These are phyloP conservation scores for Thysanoteuthis rhombus DNA, from an alignment of 2,888 invertebrate genomes.

Conservation along the genomic window DNA sequence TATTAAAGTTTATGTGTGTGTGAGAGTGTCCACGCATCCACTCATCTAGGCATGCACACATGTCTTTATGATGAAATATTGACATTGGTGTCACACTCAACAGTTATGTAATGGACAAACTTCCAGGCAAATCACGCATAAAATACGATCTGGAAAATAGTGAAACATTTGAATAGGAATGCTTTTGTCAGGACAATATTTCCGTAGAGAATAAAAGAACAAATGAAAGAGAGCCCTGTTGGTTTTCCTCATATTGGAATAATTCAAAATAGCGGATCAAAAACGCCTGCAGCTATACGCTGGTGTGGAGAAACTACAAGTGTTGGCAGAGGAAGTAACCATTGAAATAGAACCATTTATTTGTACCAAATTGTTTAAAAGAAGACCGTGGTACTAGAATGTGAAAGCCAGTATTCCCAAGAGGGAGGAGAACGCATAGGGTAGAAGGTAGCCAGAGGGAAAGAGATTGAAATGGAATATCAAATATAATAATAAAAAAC, in stretches of 20 bases:
- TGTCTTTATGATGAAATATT: not conserved
- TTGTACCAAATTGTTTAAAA: not conserved
- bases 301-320: not conserved
- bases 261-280: not conserved
- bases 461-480: no score
- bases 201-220: not conserved
- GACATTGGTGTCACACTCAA: not conserved
- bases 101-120: not conserved
- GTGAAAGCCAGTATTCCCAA: not conserved
- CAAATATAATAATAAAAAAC: no score
- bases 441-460: no score
- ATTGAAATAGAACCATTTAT: not conserved
- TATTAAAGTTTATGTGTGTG: not conserved
- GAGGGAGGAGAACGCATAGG: not conserved
- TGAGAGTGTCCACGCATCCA: not conserved
- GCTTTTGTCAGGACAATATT: not conserved
- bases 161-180: not conserved
- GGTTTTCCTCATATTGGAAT: not conserved
- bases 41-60: no score
- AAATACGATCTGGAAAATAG: no score
- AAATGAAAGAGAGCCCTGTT: not conserved
- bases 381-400: not conserved
- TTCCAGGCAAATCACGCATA: no score
- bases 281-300: not conserved
- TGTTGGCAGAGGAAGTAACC: not conserved